Evolutionary conservation across 1,140 invertebrate species (phyloP), one percentile per base, ranked within the genome.

Genomic region (Micrasema longulum): DNA sequence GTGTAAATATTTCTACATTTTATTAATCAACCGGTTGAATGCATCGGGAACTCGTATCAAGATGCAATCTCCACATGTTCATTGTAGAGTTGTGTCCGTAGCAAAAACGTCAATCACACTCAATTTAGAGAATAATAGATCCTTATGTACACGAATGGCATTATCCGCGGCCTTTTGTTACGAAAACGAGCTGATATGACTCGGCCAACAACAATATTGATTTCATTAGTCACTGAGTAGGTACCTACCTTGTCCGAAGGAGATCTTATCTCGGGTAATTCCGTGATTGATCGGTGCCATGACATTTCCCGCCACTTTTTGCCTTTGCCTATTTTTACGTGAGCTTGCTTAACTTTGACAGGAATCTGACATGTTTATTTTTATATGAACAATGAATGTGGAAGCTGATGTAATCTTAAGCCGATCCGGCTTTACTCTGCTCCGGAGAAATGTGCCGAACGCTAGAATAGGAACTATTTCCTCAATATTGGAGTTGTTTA

Each of bases 191-290:
- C n/a, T n/a, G n/a, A n/a, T n/a, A n/a, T n/a, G 20, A 52, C 6
- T 18, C 48, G 0, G 23, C 43, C 43, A 16, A 45, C 53, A 18
- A 57, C 48, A 55, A 67, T 72, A 72, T 72, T 72, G 71, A 72
- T 72, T 72, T 72, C 71, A 72, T 72, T 72, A 72, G 71, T 62
- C 71, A 72, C 63, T 60, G 66, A 11, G 55, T 63, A 52, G n/a
- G 22, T 48, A 50, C 26, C 47, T 26, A 52, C 60, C 55, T 41
- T 48, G 66, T 47, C 43, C n/a, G 53, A 38, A n/a, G n/a, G n/a
- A 57, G 53, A 57, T 57, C 65, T 67, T 67, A 72, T 72, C 71
- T 72, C 23, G 36, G 26, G 20, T 67, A 60, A 68, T 55, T 45
- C 43, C 36, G 71, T 72, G 71, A 72, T 72, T 72, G 71, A 72